Conservation (phyloP, 2,888 invertebrate species). For the Aphidius colemani region DNA sequence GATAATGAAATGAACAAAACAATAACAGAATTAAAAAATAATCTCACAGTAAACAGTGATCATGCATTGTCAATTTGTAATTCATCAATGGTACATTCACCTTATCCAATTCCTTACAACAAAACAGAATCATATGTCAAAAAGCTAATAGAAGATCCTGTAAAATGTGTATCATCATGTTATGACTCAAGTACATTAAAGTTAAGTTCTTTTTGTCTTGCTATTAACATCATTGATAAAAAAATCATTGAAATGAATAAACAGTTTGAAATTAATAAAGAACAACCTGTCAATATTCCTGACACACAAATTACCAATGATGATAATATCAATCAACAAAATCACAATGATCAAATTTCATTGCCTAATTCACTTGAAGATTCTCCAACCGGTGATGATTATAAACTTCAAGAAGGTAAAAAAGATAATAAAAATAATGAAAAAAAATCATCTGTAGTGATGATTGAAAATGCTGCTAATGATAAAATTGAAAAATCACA, state of each 20-base stretch:
- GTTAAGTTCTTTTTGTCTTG: conserved; percentile 35
- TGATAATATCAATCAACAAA: too few species aligned
- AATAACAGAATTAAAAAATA: too few species aligned
- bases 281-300: background rate
- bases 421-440: too few species aligned
- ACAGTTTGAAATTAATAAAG: background rate
- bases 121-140: conserved; percentile 17
- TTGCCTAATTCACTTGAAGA: too few species aligned
- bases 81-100: conserved; percentile 18
- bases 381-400: too few species aligned
- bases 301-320: too few species aligned
- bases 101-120: conserved; percentile 14
- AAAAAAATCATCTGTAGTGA: too few species aligned
- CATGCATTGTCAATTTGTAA: conserved; percentile 25
- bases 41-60: too few species aligned
- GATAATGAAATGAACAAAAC: background rate
- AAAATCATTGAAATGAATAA: background rate
- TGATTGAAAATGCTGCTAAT: too few species aligned
- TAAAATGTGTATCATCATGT: conserved; percentile 30
- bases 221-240: conserved; percentile 31
- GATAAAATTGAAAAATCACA: too few species aligned
- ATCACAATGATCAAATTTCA: too few species aligned
- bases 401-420: too few species aligned
- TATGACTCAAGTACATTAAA: background rate
- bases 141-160: background rate